Conservation (phyloP, 2,113 vertebrate genomes). For the Semnopithecus entellus region DNA sequence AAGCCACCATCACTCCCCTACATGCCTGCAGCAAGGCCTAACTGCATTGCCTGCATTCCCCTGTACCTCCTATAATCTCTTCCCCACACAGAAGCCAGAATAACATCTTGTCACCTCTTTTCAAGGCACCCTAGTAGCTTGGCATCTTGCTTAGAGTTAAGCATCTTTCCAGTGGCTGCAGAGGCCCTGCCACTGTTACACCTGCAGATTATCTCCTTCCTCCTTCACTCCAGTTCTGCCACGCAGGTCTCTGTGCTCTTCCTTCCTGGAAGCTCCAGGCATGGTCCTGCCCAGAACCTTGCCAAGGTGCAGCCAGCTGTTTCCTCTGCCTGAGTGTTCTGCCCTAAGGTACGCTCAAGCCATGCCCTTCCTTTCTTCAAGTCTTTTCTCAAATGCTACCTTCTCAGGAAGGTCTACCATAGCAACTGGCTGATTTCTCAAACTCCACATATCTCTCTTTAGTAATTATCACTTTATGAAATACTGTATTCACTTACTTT, state of each 20-base stretch:
- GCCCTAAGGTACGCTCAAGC: not conserved
- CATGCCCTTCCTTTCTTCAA: not conserved
- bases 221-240: not conserved
- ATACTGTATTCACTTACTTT: not conserved
- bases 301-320: not conserved
- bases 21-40: accelerated
- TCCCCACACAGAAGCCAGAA: not conserved
- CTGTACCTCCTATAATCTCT: not conserved
- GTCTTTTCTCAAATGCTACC: not conserved
- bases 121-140: not conserved
- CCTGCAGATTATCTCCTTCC: not conserved
- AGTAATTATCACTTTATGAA: not conserved
- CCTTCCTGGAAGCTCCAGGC: not conserved
- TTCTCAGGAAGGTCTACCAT: not conserved
- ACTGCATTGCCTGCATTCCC: not conserved
- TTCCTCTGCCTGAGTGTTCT: not conserved
- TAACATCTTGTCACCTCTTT: not conserved
- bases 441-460: not conserved
- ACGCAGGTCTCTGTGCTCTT: not conserved
- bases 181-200: no score
- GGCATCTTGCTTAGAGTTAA: not conserved
- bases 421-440: not conserved
- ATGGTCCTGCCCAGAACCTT: not conserved
- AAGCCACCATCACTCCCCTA: accelerated
- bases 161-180: not conserved